Conservation (phyloP, 2,888 invertebrate genomes). For the Philaethria dido region DNA sequence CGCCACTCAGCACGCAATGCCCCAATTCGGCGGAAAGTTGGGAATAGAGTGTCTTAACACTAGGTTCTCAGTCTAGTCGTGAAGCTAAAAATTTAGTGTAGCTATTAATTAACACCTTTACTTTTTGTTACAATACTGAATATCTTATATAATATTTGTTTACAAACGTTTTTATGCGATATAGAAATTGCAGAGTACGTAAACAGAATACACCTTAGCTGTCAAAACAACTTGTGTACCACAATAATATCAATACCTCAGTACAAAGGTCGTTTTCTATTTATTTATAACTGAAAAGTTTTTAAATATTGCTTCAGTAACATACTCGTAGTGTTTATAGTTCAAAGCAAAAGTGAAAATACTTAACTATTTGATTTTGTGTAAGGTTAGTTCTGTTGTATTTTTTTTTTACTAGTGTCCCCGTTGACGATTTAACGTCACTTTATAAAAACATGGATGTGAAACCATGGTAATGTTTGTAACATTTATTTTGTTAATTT, state of each 20-base stretch:
- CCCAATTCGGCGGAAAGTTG: too few species aligned
- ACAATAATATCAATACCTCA: not conserved
- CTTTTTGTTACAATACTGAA: not conserved
- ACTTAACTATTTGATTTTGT: not conserved
- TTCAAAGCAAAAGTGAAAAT: constrained; percentile 6
- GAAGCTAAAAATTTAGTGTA: too few species aligned
- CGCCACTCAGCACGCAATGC: too few species aligned
- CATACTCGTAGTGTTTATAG: not conserved
- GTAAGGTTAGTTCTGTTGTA: constrained; percentile 7
- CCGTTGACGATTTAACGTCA: too few species aligned
- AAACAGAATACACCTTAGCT: constrained; percentile 12
- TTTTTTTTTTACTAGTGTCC: too few species aligned
- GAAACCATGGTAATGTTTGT: too few species aligned
- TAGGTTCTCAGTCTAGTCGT: too few species aligned
- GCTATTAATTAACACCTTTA: not conserved
- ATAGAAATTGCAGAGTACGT: not conserved
- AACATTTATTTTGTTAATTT: too few species aligned
- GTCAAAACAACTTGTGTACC: constrained; percentile 6
- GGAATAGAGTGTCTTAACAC: too few species aligned
- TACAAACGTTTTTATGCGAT: constrained; percentile 15
- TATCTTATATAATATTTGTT: constrained; percentile 33
- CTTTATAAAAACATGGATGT: too few species aligned
- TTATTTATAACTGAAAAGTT: constrained; percentile 5
- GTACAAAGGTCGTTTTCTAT: constrained; percentile 14
- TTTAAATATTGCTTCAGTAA: constrained; percentile 4